Base-by-base conservation (phyloP, 1,140 invertebrate genomes). In the Drosophila kepulauana region DNA sequence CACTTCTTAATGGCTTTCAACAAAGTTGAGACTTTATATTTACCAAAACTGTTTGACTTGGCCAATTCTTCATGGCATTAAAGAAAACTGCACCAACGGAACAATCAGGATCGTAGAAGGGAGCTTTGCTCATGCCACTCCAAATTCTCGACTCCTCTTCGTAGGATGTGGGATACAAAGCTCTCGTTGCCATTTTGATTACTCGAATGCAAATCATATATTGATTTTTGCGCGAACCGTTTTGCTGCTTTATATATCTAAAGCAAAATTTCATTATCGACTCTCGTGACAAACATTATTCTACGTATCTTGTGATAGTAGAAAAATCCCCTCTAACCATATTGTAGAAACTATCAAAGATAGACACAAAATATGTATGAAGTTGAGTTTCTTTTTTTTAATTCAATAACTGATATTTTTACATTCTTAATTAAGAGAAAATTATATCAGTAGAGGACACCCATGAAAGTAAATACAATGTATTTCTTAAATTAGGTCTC, bases 11-110 rank as follows among this genome's bases (percentile, higher is more conserved):
- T 11, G 30, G 56, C 10, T 25, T 63, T 0, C 2, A 3, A 4
- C 0, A 2, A 10, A 6, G 10, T 1, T 1, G 1, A 10, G 7
- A 1, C 33, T 25, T 5, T 10, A 7, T 33, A 43, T 59, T 64
- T 85, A 85, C 81, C 81, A 86, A 82, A 78, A 80, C 33, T 38
- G 78, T 66, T 51, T 85, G 73, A 10, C 43, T 16, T 33, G 81
- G 63, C 61, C 69, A 85, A 6, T 56, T 65, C 10, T 45, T 49
- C 3, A 85, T 45, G 2, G 58, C 33, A 5, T 28, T 71, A 49
- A 49, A 71, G 20, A 81, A 30, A 0, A 86, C 43, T 45, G 71
- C 67, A 1, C 81, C 81, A 0, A 30, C 33, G 0, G 78, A 81
- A 20, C 69, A 48, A 13, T 86, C 48, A 11, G n/a, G 63, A 35